Evolutionary conservation across 2,113 vertebrate species (phyloP), one percentile per base, ranked within the genome.

Genomic region (Oplegnathus fasciatus): DNA sequence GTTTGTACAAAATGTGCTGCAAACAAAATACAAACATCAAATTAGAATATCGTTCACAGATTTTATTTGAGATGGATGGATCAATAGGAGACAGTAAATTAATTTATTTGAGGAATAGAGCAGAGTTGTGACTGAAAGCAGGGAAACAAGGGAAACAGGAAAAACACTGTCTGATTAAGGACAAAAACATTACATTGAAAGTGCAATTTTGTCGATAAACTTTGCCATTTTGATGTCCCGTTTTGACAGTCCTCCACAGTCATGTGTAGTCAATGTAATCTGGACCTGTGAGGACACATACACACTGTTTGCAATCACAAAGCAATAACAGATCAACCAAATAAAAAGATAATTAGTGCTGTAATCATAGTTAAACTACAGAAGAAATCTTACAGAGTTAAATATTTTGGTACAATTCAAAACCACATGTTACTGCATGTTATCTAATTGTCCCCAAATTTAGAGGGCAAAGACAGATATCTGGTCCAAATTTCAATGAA

Each of bases 261-360:
- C 97, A 0, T 99, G 98, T 6, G 98, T 98, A 1, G 96, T 97
- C 85, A 99, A 90, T 10, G 98, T 99, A 84, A 99, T 97, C 93
- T 98, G 98, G 87, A 99, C 98, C 98, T 99, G 94, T 71, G 79
- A 65, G 66, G 66, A 85, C 22, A 91, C 34, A 58, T 1, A 58
- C 46, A 37, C 30, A 28, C 4, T 11, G 9, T 40, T 62, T 26
- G 22, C 44, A 68, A 68, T 50, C 37, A 66, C 57, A 79, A 48
- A 54, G 44, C n/a, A 48, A 17, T 11, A 24, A 64, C 22, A 72
- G 7, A 11, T 70, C 20, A 24, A 8, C 14, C 18, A 32, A 46
- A 67, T 2, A 11, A 42, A 9, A n/a, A 1, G 3, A 4, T 10
- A 34, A 32, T 61, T 20, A 17, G 28, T 8, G 15, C 57, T 58